Percentiles rank a stretch among this genome's conserved stretches.
These are phyloP conservation scores for Merluccius polli DNA, from an alignment of 2,797 vertebrate species.

Conservation along the genomic window DNA sequence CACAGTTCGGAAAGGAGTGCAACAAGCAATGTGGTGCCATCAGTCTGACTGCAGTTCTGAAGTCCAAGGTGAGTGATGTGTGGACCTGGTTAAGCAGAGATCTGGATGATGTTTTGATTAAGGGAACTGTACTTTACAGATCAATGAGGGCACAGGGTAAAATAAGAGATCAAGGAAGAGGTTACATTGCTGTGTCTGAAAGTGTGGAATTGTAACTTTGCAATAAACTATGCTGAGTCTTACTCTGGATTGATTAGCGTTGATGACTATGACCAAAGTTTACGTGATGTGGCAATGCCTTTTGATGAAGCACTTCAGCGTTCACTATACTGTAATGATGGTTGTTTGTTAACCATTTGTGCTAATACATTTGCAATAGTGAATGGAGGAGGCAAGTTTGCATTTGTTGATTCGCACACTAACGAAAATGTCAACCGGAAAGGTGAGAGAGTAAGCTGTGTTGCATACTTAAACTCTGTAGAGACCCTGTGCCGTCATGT, in stretches of 20 bases:
- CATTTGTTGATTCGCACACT: neutral
- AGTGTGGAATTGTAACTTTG: neutral
- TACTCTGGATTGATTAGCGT: neutral
- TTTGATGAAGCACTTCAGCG: neutral
- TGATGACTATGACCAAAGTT: conserved; percentile 2
- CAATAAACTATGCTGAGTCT: neutral
- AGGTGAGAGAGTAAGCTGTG: neutral
- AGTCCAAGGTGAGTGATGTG: neutral
- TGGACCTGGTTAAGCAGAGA: conserved; percentile 6
- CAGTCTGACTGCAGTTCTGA: conserved; percentile 19
- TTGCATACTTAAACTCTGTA: neutral
- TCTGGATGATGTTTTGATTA: conserved; percentile 10
- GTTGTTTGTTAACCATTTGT: neutral
- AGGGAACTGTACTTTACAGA: conserved; percentile 15
- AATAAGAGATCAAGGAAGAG: neutral
- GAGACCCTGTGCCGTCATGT: neutral
- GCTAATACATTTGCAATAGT: conserved; percentile 7
- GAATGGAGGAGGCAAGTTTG: neutral
- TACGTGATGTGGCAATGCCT: neutral
- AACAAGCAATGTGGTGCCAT: conserved; percentile 12
- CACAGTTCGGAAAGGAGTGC: neutral
- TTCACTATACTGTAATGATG: neutral
- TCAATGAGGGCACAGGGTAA: neutral
- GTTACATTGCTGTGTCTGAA: conserved; percentile 12
- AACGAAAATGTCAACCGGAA: neutral